Evolutionary conservation across 2,797 vertebrate species (phyloP).

Genomic region (Limosa lapponica): DNA sequence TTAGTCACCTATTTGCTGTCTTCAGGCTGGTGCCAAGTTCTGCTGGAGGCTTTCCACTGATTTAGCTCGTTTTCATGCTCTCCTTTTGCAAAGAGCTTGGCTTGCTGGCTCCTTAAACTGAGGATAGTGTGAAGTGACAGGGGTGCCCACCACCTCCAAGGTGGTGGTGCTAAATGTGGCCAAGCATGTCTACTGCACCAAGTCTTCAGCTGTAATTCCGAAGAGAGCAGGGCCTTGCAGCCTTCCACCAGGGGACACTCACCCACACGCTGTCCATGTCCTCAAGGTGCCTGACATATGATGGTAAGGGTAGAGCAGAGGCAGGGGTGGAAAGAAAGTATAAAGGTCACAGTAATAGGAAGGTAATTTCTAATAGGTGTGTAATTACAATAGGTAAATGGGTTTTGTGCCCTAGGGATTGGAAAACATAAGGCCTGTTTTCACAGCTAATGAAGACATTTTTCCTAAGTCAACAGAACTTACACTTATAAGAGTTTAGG

Average conservation of each 20-base stretch:
- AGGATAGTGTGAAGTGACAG: not conserved
- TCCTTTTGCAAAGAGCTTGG: not conserved
- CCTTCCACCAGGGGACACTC: not conserved
- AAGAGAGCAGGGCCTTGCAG: not conserved
- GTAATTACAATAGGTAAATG: not conserved
- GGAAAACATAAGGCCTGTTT: not conserved
- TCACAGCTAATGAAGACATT: not conserved
- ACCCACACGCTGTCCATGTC: fast-evolving
- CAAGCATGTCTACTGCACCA: not conserved
- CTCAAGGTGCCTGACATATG: fast-evolving
- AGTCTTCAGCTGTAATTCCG: fast-evolving
- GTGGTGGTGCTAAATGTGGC: not conserved
- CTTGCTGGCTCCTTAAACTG: not conserved
- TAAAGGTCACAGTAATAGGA: not conserved
- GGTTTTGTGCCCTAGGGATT: not conserved
- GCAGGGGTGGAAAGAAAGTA: not conserved
- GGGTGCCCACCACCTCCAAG: not conserved
- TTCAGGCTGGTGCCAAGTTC: not conserved
- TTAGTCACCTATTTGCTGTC: not conserved
- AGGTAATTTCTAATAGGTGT: not conserved
- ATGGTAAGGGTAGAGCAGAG: not conserved
- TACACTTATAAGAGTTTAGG: not conserved
- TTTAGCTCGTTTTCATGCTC: not conserved
- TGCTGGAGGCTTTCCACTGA: not conserved
- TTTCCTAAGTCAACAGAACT: not conserved